These are phyloP conservation scores for Nymphalis io DNA, from an alignment of 1,140 invertebrate genomes.

Conservation along the genomic window DNA sequence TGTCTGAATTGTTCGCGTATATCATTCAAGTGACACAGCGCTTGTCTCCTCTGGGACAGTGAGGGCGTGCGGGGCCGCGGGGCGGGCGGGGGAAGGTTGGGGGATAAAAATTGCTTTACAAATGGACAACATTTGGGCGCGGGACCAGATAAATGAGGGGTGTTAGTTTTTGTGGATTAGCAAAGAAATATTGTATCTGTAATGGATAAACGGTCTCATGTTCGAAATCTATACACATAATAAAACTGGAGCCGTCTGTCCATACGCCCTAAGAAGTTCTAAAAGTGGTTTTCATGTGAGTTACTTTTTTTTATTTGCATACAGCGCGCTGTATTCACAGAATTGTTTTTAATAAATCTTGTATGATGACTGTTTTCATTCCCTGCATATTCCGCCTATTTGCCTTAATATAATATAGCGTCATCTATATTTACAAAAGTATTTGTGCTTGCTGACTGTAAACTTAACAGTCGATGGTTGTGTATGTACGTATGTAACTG, in stretches of 20 bases:
- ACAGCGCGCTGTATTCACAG: neutral
- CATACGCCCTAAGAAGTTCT: too few relatives aligned
- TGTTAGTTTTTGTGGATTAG: conserved; percentile 36
- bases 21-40: conserved; percentile 25
- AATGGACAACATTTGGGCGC: conserved; percentile 35
- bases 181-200: conserved; percentile 34
- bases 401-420: too few relatives aligned
- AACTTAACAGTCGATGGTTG: too few relatives aligned
- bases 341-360: neutral
- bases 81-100: neutral
- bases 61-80: neutral
- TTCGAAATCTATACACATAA: conserved; percentile 8
- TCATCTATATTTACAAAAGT: too few relatives aligned
- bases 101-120: conserved; percentile 36
- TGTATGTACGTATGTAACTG: too few relatives aligned
- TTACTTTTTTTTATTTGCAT: too few relatives aligned
- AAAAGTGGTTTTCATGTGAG: too few relatives aligned
- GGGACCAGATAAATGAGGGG: conserved; percentile 29
- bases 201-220: conserved; percentile 22
- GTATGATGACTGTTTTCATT: too few relatives aligned
- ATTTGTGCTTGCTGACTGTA: too few relatives aligned
- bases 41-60: conserved; percentile 20
- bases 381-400: too few relatives aligned
- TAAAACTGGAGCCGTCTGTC: neutral
- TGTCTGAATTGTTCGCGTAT: conserved; percentile 20